Conservation (phyloP, 2,888 invertebrate genomes). For the Luffia ferchaultella region DNA sequence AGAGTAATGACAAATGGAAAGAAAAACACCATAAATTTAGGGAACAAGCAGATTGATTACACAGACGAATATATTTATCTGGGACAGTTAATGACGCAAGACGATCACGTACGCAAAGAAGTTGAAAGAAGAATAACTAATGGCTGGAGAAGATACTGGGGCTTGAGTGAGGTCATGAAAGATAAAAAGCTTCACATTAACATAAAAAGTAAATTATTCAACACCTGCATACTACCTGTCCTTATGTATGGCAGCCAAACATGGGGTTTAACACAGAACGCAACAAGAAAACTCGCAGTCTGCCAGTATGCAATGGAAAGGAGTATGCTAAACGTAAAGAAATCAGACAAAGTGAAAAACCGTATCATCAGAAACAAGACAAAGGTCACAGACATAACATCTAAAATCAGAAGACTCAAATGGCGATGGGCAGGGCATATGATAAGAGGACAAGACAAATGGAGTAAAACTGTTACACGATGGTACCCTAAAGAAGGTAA, state of each 20-base stretch:
- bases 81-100: not conserved
- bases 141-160: not conserved
- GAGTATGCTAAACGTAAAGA: not conserved
- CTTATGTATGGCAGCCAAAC: not conserved
- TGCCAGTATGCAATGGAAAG: not conserved
- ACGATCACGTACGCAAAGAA: not conserved
- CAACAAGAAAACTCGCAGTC: not conserved
- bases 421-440: not conserved
- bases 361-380: not conserved
- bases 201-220: not conserved
- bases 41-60: not conserved
- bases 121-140: not conserved
- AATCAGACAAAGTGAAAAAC: not conserved
- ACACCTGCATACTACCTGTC: not conserved
- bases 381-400: not conserved
- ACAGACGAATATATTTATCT: not conserved
- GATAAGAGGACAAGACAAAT: not conserved
- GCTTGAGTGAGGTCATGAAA: not conserved
- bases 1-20: conserved; percentile 1
- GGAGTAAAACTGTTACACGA: not conserved
- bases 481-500: not conserved
- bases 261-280: not conserved
- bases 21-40: not conserved
- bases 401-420: not conserved
- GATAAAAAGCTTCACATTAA: not conserved